phyloP scores from a whole-genome alignment of 1,140 invertebrate genomes.

The Panagrolaimus sp. region DNA sequence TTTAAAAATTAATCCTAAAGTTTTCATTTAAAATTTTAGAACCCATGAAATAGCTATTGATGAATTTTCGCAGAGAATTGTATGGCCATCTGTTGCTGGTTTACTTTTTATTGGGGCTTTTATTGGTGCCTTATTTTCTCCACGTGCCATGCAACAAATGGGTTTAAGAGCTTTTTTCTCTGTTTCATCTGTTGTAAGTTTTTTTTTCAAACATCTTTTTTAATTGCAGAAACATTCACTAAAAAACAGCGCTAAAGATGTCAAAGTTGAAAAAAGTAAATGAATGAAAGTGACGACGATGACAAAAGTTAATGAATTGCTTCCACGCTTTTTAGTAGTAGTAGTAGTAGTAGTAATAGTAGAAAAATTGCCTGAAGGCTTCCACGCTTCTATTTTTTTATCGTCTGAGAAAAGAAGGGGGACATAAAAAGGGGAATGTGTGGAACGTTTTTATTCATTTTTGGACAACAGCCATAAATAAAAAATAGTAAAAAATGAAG shows the following conservation, averaged over 20 bases:
- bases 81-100: slow-evolving; percentile 32
- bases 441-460: background rate
- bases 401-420: background rate
- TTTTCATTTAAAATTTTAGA: too few species aligned
- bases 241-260: too few species aligned
- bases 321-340: too few species aligned
- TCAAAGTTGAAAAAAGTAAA: too few species aligned
- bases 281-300: too few species aligned
- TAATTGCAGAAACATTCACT: background rate
- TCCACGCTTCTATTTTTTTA: slow-evolving; percentile 2
- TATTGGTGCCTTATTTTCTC: slow-evolving; percentile 22
- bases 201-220: background rate
- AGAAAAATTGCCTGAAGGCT: background rate
- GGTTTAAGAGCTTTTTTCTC: slow-evolving; percentile 17
- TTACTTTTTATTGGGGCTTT: slow-evolving; percentile 33
- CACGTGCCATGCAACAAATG: slow-evolving; percentile 14
- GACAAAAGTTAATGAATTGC: too few species aligned
- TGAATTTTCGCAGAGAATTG: background rate
- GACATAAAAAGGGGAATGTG: background rate
- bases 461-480: too few species aligned
- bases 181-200: slow-evolving; percentile 11
- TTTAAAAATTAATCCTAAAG: too few species aligned
- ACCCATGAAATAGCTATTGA: background rate
- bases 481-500: too few species aligned
- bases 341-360: too few species aligned